These are phyloP conservation scores for Rattus norvegicus DNA, from an alignment of 2,113 vertebrate species.

Conservation along the genomic window GRCr8 NC_086019.1:205041001-205041500, in stretches of 20 bases:
- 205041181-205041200: neutral
- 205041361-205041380: neutral
- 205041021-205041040: too few relatives aligned
- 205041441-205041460: neutral
- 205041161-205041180: neutral
- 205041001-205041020: too few relatives aligned
- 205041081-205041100: neutral
- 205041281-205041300: conserved; percentile 21
- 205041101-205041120: neutral
- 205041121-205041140: neutral
- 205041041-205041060: neutral
- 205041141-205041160: neutral
- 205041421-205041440: neutral
- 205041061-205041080: neutral
- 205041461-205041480: neutral
- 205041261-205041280: conserved; percentile 8
- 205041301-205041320: neutral
- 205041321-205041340: neutral
- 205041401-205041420: neutral
- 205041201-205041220: neutral
- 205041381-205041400: neutral
- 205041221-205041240: neutral
- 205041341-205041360: neutral
- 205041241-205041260: neutral
- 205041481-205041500: neutral